Percentiles rank a stretch among this genome's conserved stretches.
Conservation (phyloP, 2,113 vertebrate species). For the Dunckerocampus dactyliophorus region DNA sequence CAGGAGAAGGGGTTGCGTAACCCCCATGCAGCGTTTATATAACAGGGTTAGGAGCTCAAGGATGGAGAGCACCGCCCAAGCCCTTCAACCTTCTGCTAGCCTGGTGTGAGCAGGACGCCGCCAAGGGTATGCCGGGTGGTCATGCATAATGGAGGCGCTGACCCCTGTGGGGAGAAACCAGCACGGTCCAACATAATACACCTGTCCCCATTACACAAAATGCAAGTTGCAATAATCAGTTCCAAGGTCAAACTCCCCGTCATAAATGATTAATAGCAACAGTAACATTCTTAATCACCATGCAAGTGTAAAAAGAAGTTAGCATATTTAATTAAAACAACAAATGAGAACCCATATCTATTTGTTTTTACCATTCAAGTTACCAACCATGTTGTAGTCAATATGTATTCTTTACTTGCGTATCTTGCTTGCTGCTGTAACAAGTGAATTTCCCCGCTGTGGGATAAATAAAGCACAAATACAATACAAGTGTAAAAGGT, state of each 20-base stretch:
- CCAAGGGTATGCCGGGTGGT: slow-evolving; percentile 17
- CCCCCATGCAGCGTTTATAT: slow-evolving; percentile 67
- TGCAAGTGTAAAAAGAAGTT: neutral
- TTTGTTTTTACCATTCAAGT: too few species aligned
- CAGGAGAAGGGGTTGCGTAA: slow-evolving; percentile 66
- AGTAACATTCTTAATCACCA: neutral
- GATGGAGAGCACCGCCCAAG: slow-evolving; percentile 32
- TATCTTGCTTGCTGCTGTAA: too few species aligned
- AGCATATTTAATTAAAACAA: neutral
- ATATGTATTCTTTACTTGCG: too few species aligned
- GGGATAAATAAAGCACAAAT: too few species aligned
- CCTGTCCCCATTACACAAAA: neutral
- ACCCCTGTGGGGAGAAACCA: neutral
- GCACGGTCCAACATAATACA: neutral
- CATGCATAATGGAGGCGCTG: slow-evolving; percentile 57
- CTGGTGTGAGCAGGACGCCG: slow-evolving; percentile 18
- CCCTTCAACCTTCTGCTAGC: slow-evolving; percentile 37
- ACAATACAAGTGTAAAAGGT: too few species aligned
- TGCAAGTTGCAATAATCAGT: neutral
- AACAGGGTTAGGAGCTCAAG: slow-evolving; percentile 56
- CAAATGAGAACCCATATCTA: too few species aligned
- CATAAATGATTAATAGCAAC: neutral
- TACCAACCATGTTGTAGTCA: too few species aligned
- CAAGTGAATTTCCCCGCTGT: too few species aligned
- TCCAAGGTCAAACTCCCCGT: neutral